phyloP scores from a whole-genome alignment of 2,113 vertebrate species.

The Macroglossus sobrinus region DNA sequence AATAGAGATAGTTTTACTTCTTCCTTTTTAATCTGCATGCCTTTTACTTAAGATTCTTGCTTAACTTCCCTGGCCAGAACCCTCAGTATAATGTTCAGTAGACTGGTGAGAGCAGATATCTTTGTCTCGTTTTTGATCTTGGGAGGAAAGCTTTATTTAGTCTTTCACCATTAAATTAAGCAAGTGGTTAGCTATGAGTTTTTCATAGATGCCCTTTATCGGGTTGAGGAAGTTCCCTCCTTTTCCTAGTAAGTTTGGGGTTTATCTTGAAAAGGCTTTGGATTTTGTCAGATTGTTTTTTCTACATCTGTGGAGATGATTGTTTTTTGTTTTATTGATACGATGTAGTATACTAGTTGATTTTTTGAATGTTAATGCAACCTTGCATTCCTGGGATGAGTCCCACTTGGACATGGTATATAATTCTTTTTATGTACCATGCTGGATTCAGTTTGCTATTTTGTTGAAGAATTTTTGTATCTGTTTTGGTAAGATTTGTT shows the following conservation, averaged over 20 bases:
- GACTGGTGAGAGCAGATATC: background rate
- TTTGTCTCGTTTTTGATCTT: background rate
- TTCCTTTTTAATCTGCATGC: background rate
- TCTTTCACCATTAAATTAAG: background rate
- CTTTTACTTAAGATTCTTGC: background rate
- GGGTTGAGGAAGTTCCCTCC: slow-evolving; percentile 13
- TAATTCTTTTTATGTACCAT: background rate
- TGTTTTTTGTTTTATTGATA: background rate
- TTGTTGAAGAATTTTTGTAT: background rate
- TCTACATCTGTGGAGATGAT: background rate
- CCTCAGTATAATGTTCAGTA: background rate
- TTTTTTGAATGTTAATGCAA: background rate
- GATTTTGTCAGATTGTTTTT: background rate
- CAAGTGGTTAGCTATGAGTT: background rate
- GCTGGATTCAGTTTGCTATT: background rate
- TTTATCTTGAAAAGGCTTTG: background rate
- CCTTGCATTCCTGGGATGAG: background rate
- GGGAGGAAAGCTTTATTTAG: background rate
- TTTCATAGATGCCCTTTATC: background rate
- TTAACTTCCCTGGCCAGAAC: background rate
- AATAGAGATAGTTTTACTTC: slow-evolving; percentile 22
- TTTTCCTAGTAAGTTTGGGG: background rate
- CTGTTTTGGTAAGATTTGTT: background rate
- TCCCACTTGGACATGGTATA: background rate
- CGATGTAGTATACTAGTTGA: background rate